Percentiles rank a stretch among this genome's conserved stretches.
Evolutionary conservation across 2,888 invertebrate genomes (phyloP).

Genomic region (Lacanobia wlatinum): DNA sequence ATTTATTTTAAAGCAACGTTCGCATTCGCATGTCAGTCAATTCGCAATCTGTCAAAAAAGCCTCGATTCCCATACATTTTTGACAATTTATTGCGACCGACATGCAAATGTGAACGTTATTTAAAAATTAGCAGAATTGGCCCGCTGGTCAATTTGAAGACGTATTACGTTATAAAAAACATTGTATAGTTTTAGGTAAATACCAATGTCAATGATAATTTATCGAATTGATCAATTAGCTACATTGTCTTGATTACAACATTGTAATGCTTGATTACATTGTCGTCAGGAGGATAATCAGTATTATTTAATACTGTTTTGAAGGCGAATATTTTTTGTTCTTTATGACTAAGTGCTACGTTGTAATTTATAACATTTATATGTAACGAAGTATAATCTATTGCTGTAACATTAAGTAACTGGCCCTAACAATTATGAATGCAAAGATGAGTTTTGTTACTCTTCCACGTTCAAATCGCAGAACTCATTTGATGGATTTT

Average conservation of each 20-base stretch:
- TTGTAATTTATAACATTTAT: neutral
- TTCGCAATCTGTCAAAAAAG: too few species aligned
- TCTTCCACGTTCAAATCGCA: too few species aligned
- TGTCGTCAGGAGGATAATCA: constrained; percentile 45
- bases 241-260: constrained; percentile 34
- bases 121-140: too few species aligned
- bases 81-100: too few species aligned
- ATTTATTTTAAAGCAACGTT: too few species aligned
- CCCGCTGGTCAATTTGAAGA: neutral
- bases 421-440: too few species aligned
- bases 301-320: neutral
- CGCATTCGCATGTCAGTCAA: too few species aligned
- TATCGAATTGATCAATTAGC: constrained; percentile 53
- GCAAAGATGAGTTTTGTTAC: too few species aligned
- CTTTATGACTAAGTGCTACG: neutral
- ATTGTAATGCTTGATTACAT: constrained; percentile 39
- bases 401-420: neutral
- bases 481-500: too few species aligned
- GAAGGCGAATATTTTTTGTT: neutral
- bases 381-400: neutral
- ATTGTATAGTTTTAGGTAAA: constrained; percentile 1
- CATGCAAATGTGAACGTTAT: too few species aligned
- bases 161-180: neutral
- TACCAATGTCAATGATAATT: constrained; percentile 47
- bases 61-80: too few species aligned